Evolutionary conservation across 2,113 vertebrate species (phyloP), one percentile per base, ranked within the genome.

Genomic region (Paedocypris sp.): DNA sequence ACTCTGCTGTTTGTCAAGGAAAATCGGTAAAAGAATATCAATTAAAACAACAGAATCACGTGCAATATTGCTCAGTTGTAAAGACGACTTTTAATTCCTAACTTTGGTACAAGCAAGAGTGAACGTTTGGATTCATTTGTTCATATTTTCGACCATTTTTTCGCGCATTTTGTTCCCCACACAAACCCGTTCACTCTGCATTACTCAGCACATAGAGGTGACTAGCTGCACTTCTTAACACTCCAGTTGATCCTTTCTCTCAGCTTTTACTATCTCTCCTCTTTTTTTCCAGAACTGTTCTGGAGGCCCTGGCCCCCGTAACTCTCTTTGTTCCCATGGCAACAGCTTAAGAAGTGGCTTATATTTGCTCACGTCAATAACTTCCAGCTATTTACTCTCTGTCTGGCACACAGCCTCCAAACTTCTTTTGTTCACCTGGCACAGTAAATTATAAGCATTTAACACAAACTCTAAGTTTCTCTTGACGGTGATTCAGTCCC

Each of bases 321-420:
- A 68, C 65, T 41, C 12, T 28, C 13, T 47, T 16, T 1, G 54
- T 76, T 71, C 22, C 68, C 66, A 73, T 63, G 60, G 73, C 19
- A 74, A 75, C 69, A 5, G 59, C 54, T 78, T 74, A 62, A 65
- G 60, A 50, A 67, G 22, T 29, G 47, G 52, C 69, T 72, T 67
- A 61, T 45, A 45, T 39, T n/a, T 48, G 61, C 51, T 43, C 61
- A 33, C 52, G 65, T 74, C 68, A 68, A 71, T 50, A 46, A 49
- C 15, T 19, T 26, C 9, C 42, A 57, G 65, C 29, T 71, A 36
- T 59, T 60, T 60, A 39, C 31, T 13, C 64, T 54, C 56, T 36
- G 60, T 66, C 51, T 64, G 42, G 63, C 59, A 53, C 25, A 33
- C 19, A 22, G 50, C 9, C 1, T 47, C 15, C 7, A 48, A 58